phyloP scores from a whole-genome alignment of 1,140 invertebrate genomes.

The Rhynchophorus ferrugineus region DNA sequence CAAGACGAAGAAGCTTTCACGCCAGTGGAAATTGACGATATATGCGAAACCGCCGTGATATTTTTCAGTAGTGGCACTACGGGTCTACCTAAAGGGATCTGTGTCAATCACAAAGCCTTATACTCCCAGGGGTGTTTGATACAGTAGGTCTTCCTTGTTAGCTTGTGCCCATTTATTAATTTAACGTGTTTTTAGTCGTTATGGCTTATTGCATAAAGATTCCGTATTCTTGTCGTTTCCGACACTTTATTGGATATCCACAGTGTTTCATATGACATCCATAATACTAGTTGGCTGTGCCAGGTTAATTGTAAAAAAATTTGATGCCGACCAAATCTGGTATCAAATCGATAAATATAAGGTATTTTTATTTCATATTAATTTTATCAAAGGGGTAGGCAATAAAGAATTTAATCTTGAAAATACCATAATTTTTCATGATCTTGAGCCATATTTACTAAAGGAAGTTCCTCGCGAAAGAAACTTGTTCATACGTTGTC shows the following conservation, averaged over 20 bases:
- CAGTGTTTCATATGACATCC: constrained; percentile 24
- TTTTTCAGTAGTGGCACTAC: constrained; percentile 62
- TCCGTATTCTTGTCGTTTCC: constrained; percentile 19
- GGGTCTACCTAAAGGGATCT: constrained; percentile 65
- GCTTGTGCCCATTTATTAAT: not conserved
- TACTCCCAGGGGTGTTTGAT: constrained; percentile 16
- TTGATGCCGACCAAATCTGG: constrained; percentile 37
- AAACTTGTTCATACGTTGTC: no score
- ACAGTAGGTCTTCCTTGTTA: constrained; percentile 2
- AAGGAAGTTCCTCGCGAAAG: no score
- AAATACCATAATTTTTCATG: no score
- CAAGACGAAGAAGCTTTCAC: constrained; percentile 27
- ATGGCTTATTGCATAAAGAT: not conserved
- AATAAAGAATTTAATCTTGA: no score
- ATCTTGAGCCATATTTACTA: no score
- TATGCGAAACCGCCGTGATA: constrained; percentile 36
- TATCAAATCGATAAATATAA: constrained; percentile 41
- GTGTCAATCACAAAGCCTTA: constrained; percentile 49
- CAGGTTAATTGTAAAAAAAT: constrained; percentile 35
- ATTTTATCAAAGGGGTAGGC: no score
- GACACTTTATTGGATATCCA: constrained; percentile 32
- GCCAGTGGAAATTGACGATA: constrained; percentile 23
- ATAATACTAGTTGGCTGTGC: constrained; percentile 29
- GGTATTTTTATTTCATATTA: constrained; percentile 30
- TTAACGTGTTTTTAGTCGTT: constrained; percentile 1